These are phyloP conservation scores for Caenorhabditis sp. DNA, from an alignment of 2,888 invertebrate genomes.

Conservation along the genomic window DNA sequence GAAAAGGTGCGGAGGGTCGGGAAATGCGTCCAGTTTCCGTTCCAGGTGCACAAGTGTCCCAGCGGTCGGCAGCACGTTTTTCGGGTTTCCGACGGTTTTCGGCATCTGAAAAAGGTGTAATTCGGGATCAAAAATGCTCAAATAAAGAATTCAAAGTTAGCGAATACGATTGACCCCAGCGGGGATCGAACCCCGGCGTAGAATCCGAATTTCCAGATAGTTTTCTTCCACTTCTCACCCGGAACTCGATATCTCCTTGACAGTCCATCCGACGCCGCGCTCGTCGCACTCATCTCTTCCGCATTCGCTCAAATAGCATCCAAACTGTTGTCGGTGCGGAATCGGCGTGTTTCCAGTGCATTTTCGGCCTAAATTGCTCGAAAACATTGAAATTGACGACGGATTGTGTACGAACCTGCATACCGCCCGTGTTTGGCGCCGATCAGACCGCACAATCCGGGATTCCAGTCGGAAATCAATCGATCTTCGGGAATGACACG, in stretches of 20 bases:
- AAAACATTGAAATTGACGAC: background rate
- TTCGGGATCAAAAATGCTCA: background rate
- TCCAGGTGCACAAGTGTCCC: conserved; percentile 14
- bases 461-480: background rate
- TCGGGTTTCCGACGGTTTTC: background rate
- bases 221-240: background rate
- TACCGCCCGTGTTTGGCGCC: background rate
- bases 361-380: background rate
- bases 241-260: background rate
- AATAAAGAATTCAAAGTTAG: background rate
- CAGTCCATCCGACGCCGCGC: conserved; percentile 6
- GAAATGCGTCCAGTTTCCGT: conserved; percentile 8
- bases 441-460: background rate
- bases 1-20: background rate
- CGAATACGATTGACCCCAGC: no score
- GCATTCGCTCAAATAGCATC: conserved; percentile 20
- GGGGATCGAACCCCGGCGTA: background rate
- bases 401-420: conserved; percentile 1
- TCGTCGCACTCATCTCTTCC: conserved; percentile 1
- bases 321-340: background rate
- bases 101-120: background rate
- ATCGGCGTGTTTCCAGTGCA: background rate
- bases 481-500: no score
- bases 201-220: no score
- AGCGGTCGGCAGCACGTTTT: conserved; percentile 20